Percentiles rank a stretch among this genome's conserved stretches.
Evolutionary conservation across 2,888 invertebrate species (phyloP).

Genomic region (Drosophila kuntzei): DNA sequence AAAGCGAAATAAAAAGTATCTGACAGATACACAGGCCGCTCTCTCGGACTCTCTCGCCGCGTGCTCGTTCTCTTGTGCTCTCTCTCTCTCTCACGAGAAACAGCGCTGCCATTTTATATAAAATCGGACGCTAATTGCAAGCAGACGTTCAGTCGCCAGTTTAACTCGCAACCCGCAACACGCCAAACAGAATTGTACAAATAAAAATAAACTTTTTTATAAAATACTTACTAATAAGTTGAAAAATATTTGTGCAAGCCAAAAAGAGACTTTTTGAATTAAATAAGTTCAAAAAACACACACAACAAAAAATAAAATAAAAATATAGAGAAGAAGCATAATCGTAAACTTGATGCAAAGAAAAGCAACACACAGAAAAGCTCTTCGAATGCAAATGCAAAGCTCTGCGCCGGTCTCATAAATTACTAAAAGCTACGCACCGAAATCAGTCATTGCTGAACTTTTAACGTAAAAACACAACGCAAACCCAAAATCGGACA

Average conservation of each 20-base stretch:
- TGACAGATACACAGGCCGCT: constrained; percentile 57
- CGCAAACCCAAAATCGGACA: constrained; percentile 40
- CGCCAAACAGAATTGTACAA: constrained; percentile 18
- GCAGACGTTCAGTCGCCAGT: constrained; percentile 89
- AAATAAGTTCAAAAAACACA: constrained; percentile 51
- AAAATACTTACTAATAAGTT: constrained; percentile 25
- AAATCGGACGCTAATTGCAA: constrained; percentile 85
- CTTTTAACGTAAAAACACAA: constrained; percentile 73
- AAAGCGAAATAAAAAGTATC: constrained; percentile 30
- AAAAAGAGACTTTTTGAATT: constrained; percentile 66
- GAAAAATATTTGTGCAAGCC: constrained; percentile 43
- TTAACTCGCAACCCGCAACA: constrained; percentile 67
- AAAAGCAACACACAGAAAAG: constrained; percentile 35
- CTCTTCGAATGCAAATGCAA: constrained; percentile 58
- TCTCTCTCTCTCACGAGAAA: constrained; percentile 24
- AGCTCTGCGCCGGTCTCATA: constrained; percentile 81
- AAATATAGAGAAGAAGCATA: constrained; percentile 10
- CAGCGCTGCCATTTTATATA: constrained; percentile 76
- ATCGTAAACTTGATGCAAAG: constrained; percentile 17
- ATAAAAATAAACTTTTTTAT: constrained; percentile 24
- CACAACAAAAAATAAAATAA: constrained; percentile 8
- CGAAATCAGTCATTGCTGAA: constrained; percentile 83
- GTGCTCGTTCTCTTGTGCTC: constrained; percentile 29
- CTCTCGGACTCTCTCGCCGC: constrained; percentile 21
- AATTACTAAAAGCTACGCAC: constrained; percentile 66